A percentile compares a stretch with the other conserved stretches of the same genome.
These are phyloP conservation scores for Bergia sp. DNA, from an alignment of 92 coral and sea anemone genomes.

Conservation along the genomic window DNA sequence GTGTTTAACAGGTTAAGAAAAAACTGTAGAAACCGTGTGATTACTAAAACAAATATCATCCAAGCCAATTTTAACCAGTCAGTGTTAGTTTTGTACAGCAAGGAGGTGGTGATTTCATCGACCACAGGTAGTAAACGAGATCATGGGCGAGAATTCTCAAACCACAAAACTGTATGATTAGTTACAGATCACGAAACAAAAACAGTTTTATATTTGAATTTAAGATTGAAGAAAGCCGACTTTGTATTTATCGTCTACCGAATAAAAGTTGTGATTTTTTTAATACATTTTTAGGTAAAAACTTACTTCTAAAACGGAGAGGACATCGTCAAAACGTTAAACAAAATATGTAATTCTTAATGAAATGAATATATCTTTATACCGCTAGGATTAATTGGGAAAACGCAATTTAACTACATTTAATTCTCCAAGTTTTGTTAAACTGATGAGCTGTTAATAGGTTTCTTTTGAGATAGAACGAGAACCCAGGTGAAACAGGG, in stretches of 20 bases:
- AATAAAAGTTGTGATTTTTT: background rate
- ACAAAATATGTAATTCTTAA: background rate
- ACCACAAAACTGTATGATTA: background rate
- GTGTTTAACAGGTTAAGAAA: background rate
- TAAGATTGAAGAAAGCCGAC: background rate
- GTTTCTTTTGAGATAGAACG: background rate
- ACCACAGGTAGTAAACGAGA: background rate
- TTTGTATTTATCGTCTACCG: background rate
- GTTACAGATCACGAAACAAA: background rate
- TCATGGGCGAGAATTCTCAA: background rate
- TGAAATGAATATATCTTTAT: background rate
- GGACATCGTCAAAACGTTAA: background rate
- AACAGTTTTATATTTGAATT: background rate
- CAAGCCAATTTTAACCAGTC: background rate
- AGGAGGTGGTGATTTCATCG: background rate
- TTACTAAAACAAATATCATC: background rate
- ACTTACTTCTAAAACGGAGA: background rate
- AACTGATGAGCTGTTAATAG: constrained; percentile 5
- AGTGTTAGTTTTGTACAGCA: background rate
- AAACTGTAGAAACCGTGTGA: background rate
- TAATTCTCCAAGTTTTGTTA: background rate
- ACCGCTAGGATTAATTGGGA: background rate
- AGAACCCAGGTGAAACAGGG: background rate
- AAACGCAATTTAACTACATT: background rate
- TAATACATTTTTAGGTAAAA: background rate